phyloP scores from a whole-genome alignment of 2,888 invertebrate genomes.

The Brachyptera putata region DNA sequence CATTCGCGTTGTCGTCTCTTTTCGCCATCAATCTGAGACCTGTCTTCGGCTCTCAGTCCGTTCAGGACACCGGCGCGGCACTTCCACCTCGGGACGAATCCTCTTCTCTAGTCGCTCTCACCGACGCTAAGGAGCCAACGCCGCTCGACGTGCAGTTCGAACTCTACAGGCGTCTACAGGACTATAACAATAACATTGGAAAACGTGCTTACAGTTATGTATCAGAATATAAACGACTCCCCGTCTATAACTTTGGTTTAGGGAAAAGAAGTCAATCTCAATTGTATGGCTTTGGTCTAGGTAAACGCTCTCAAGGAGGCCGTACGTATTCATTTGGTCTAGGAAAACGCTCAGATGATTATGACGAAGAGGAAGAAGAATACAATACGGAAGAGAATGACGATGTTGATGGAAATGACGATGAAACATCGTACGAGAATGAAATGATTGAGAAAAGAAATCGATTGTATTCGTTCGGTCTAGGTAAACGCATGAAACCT shows the following conservation, averaged over 20 bases:
- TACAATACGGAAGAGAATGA: slow-evolving; percentile 17
- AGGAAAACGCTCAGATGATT: slow-evolving; percentile 42
- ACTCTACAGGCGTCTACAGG: slow-evolving; percentile 26
- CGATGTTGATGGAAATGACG: slow-evolving; percentile 16
- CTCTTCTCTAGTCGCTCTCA: slow-evolving; percentile 28
- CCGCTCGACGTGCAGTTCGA: slow-evolving; percentile 33
- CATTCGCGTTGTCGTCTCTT: not conserved
- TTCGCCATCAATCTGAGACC: not conserved
- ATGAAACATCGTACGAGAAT: not conserved
- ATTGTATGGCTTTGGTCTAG: slow-evolving; percentile 33
- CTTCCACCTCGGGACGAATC: not conserved
- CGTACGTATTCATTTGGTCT: slow-evolving; percentile 35
- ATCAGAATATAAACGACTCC: slow-evolving; percentile 59
- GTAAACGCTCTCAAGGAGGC: slow-evolving; percentile 28
- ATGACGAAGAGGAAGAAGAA: slow-evolving; percentile 38
- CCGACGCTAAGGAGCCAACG: slow-evolving; percentile 40
- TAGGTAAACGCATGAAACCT: slow-evolving; percentile 54
- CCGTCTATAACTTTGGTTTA: slow-evolving; percentile 49
- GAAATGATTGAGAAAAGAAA: slow-evolving; percentile 29
- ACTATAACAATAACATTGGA: slow-evolving; percentile 30
- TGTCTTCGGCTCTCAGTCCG: not conserved
- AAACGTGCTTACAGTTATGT: slow-evolving; percentile 58
- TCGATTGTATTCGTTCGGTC: slow-evolving; percentile 37
- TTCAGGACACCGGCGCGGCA: not conserved
- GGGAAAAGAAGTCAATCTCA: slow-evolving; percentile 40